Percentiles rank a stretch among this genome's conserved stretches.
phyloP scores from a whole-genome alignment of 1,140 invertebrate genomes.

The Ctenoplectra terminalis region DNA sequence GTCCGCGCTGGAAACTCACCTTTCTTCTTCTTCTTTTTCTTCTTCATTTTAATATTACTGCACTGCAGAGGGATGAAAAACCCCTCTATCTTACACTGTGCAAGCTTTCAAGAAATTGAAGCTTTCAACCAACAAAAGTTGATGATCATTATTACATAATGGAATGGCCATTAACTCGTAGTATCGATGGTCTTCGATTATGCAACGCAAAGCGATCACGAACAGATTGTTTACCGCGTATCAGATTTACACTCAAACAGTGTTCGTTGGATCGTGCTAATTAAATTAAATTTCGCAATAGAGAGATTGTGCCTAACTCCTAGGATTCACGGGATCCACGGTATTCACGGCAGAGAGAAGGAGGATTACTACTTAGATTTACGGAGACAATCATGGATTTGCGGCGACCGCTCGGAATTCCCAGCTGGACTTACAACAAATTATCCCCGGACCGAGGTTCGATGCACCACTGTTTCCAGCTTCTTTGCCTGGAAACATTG shows the following conservation, averaged over 20 bases:
- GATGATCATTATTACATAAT: slow-evolving; percentile 18
- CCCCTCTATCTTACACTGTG: neutral
- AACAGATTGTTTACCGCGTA: slow-evolving; percentile 38
- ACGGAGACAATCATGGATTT: slow-evolving; percentile 42
- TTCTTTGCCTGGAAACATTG: neutral
- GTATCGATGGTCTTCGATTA: neutral
- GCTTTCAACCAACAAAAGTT: neutral
- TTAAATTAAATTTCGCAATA: slow-evolving; percentile 21
- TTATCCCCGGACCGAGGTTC: slow-evolving; percentile 16
- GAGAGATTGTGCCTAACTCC: no score
- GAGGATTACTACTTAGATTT: slow-evolving; percentile 44
- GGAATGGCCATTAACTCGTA: neutral
- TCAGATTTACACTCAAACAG: neutral
- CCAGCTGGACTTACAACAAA: neutral
- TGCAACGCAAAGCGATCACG: neutral
- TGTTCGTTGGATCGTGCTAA: neutral
- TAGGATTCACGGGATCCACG: neutral
- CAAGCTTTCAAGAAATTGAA: neutral
- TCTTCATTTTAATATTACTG: neutral
- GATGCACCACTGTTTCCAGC: neutral
- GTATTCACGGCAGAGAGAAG: neutral
- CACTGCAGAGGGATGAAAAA: neutral
- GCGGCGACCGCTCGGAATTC: slow-evolving; percentile 28
- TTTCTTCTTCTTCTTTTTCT: neutral
- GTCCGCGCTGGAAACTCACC: no score